Percentiles rank a stretch among this genome's conserved stretches.
phyloP scores from a whole-genome alignment of 2,888 invertebrate species.

The Melieria picta region DNA sequence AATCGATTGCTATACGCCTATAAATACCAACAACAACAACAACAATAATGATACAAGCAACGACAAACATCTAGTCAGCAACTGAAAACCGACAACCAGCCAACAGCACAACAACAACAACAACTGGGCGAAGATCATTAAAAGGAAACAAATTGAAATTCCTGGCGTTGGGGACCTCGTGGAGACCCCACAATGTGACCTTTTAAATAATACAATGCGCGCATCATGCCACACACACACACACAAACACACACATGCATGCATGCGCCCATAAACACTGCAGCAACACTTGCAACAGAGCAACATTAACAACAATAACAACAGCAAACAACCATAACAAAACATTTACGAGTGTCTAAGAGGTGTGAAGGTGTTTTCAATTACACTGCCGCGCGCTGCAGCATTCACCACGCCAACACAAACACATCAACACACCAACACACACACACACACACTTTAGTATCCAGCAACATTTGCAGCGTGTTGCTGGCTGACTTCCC shows the following conservation, averaged over 20 bases:
- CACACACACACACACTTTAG: not conserved
- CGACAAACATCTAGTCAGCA: constrained; percentile 14
- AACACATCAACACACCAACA: not conserved
- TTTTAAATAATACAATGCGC: constrained; percentile 12
- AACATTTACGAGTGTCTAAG: constrained; percentile 24
- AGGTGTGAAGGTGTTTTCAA: constrained; percentile 33
- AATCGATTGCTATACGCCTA: constrained; percentile 58
- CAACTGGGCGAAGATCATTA: constrained; percentile 11
- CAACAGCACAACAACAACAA: constrained; percentile 22
- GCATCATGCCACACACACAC: not conserved
- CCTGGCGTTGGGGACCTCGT: constrained; percentile 24
- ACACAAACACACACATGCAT: not conserved
- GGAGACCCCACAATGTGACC: constrained; percentile 31
- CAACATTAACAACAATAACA: too few relatives aligned
- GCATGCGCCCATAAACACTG: not conserved
- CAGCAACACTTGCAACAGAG: constrained; percentile 1
- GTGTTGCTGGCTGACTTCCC: too few relatives aligned
- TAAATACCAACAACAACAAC: constrained; percentile 39
- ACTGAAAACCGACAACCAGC: constrained; percentile 21
- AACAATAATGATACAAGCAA: constrained; percentile 24
- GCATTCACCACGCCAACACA: not conserved
- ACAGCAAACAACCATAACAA: not conserved
- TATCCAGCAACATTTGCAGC: not conserved
- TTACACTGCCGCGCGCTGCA: constrained; percentile 16
- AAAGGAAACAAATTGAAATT: constrained; percentile 39